Evolutionary conservation across 2,797 vertebrate species (phyloP).

Genomic region (Melanotaenia pygmaea): DNA sequence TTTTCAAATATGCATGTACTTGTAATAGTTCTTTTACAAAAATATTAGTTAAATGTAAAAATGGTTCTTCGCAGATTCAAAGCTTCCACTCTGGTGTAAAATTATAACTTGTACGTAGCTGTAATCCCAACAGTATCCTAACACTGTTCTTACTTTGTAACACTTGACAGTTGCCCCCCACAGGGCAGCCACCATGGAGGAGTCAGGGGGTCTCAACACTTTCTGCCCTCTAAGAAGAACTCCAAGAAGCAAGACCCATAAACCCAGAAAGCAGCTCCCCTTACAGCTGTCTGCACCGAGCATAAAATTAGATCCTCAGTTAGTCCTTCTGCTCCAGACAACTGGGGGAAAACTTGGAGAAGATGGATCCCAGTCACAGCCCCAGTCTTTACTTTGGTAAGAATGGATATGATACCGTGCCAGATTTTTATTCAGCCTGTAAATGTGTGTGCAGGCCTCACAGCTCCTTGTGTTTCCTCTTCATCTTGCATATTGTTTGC

Average conservation of each 20-base stretch:
- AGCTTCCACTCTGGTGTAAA: neutral
- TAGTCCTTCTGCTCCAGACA: slow-evolving; percentile 38
- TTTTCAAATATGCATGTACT: no score
- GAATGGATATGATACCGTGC: neutral
- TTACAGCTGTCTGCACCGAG: slow-evolving; percentile 70
- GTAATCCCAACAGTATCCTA: neutral
- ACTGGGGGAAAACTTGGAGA: slow-evolving; percentile 16
- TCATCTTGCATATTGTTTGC: neutral
- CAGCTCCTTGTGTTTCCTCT: neutral
- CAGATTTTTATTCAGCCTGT: neutral
- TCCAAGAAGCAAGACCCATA: slow-evolving; percentile 47
- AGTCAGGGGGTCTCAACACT: slow-evolving; percentile 44
- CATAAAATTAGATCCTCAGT: slow-evolving; percentile 65
- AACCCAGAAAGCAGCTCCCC: slow-evolving; percentile 61
- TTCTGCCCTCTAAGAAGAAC: slow-evolving; percentile 38
- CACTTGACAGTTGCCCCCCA: slow-evolving; percentile 32
- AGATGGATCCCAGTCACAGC: slow-evolving; percentile 49
- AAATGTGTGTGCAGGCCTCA: neutral
- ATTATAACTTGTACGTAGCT: neutral
- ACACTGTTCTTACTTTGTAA: neutral
- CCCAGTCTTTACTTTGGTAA: slow-evolving; percentile 60
- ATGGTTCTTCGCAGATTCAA: neutral
- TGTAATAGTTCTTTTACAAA: no score
- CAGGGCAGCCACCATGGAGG: slow-evolving; percentile 17
- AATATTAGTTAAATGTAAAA: no score